phyloP scores from a whole-genome alignment of 2,797 vertebrate genomes.

The Phoeniculus purpureus region DNA sequence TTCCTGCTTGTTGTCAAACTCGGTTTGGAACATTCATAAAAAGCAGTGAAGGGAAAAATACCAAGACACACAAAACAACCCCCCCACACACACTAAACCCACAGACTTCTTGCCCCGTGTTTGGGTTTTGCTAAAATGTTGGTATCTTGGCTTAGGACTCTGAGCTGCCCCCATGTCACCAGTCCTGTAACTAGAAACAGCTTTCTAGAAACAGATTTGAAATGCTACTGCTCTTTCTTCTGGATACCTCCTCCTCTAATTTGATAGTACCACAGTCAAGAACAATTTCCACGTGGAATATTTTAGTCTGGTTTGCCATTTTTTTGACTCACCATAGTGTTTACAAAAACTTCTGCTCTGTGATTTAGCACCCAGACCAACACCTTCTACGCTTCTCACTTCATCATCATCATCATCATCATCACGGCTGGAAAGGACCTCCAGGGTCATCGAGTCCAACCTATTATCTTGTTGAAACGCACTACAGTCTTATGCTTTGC shows the following conservation, averaged over 20 bases:
- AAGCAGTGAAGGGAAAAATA: background rate
- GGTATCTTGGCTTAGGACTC: background rate
- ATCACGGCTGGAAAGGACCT: too few relatives aligned
- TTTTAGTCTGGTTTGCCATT: background rate
- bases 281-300: background rate
- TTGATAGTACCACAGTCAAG: background rate
- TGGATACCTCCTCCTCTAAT: background rate
- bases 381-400: background rate
- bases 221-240: background rate
- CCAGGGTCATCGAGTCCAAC: too few relatives aligned
- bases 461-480: background rate
- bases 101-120: background rate
- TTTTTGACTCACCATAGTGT: background rate
- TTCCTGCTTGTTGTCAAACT: conserved; percentile 47
- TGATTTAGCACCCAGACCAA: background rate
- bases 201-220: background rate
- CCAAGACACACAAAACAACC: background rate
- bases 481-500: background rate
- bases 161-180: background rate
- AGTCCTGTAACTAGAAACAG: background rate
- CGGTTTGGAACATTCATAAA: background rate
- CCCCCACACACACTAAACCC: background rate
- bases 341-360: background rate
- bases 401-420: too few relatives aligned
- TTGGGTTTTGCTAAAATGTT: background rate